phyloP scores from a whole-genome alignment of 2,888 invertebrate species.

The Eledona agricola region DNA sequence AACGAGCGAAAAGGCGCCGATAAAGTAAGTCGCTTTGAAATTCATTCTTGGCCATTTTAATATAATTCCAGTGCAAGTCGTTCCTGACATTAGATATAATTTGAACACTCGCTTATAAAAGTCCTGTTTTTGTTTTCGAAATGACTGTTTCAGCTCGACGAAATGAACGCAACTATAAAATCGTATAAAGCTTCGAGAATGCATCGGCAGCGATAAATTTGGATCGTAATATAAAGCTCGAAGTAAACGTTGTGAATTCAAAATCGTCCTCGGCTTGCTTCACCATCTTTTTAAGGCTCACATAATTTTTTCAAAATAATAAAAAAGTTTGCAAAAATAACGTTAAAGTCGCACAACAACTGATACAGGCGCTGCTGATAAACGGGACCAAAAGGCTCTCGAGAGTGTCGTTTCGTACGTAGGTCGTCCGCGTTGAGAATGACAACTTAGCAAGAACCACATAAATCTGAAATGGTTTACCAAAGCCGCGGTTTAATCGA shows the following conservation, averaged over 20 bases:
- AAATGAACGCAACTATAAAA: slow-evolving; percentile 8
- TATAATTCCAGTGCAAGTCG: slow-evolving; percentile 28
- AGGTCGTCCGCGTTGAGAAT: slow-evolving; percentile 50
- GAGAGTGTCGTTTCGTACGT: slow-evolving; percentile 52
- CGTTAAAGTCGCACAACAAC: slow-evolving; percentile 41
- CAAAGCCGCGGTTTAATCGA: slow-evolving; percentile 55
- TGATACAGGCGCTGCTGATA: slow-evolving; percentile 51
- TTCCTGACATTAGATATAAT: slow-evolving; percentile 26
- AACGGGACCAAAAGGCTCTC: slow-evolving; percentile 54
- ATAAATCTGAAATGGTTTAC: slow-evolving; percentile 54
- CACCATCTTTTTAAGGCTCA: slow-evolving; percentile 13
- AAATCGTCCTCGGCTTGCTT: slow-evolving; percentile 19
- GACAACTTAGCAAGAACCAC: slow-evolving; percentile 50
- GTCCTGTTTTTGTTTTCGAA: slow-evolving; percentile 13
- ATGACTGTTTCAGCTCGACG: slow-evolving; percentile 1
- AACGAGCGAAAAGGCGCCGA: slow-evolving; percentile 28
- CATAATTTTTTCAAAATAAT: slow-evolving; percentile 34
- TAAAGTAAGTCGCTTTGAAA: slow-evolving; percentile 34
- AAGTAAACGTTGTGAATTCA: slow-evolving; percentile 13
- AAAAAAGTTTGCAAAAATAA: slow-evolving; percentile 39
- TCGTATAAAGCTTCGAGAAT: slow-evolving; percentile 5
- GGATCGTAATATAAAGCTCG: slow-evolving; percentile 10
- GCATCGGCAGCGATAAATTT: slow-evolving; percentile 18
- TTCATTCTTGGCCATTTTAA: slow-evolving; percentile 26
- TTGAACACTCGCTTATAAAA: slow-evolving; percentile 9